Evolutionary conservation across 2,113 vertebrate species (phyloP), one percentile per base, ranked within the genome.

Genomic region (Phainopepla nitens): DNA sequence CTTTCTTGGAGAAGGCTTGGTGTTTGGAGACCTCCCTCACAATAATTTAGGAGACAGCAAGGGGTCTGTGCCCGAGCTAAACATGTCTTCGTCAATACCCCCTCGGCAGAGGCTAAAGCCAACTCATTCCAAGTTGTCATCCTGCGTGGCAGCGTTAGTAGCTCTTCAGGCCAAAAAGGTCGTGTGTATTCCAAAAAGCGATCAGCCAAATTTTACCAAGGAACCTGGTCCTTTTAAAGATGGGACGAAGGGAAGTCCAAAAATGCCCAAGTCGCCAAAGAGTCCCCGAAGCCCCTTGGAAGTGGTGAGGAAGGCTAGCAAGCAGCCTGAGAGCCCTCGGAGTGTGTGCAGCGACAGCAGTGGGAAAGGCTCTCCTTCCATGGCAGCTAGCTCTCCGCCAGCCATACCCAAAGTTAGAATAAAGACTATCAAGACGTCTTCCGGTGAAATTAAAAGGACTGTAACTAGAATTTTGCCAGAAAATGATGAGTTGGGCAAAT

Each of bases 331-430:
- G 95, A 99, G 99, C 76, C 99, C 99, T 35, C 98, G 98, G 51
- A 99, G 99, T 3, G 98, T 99, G 50, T 99, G 98, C 94, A 99
- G 99, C 2, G 99, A 99, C 62, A 98, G 98, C 91, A 99, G 99
- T 31, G 98, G 98, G 84, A 99, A 98, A 92, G 98, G 97, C 21
- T 99, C 99, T 68, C 99, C 99, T 19, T 99, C 98, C 9, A 97
- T 99, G 95, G 96, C 98, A 36, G 97, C 98, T 4, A 97, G 98
- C 58, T 99, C 99, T 31, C 98, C 99, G 0, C 99, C 99, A 68
- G 99, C 99, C 11, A 99, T 99, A 92, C 99, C 99, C 82, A 99
- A 99, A 97, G 99, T 99, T 73, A 98, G 99, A 89, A 99, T 99
- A 94, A 99, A 99, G 97, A 99, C 99, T 72, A 99, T 99, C 84